A percentile compares a stretch with the other conserved stretches of the same genome.
phyloP scores from a whole-genome alignment of 2,797 vertebrate species.

The Apogon hyalosoma region DNA sequence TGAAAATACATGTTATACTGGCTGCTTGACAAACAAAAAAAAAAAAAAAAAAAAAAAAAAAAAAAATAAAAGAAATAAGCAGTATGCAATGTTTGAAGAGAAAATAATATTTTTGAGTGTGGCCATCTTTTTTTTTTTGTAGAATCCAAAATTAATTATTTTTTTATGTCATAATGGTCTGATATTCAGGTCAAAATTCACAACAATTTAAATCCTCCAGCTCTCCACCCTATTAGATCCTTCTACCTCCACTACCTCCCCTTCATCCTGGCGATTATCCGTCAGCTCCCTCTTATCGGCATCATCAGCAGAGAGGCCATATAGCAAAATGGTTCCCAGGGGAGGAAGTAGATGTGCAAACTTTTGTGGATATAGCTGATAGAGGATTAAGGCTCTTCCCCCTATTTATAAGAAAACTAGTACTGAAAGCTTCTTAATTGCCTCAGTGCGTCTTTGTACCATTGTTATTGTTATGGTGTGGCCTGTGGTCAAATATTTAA shows the following conservation, averaged over 20 bases:
- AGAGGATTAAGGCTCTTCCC: constrained; percentile 11
- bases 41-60: no score
- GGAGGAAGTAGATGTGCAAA: constrained; percentile 19
- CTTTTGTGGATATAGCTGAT: constrained; percentile 14
- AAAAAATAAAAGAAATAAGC: constrained; percentile 34
- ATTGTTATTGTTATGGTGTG: no score
- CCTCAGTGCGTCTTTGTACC: constrained; percentile 11
- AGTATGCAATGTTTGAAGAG: constrained; percentile 22
- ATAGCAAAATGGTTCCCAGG: constrained; percentile 38
- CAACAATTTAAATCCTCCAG: constrained; percentile 3
- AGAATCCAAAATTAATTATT: constrained; percentile 9
- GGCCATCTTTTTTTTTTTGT: constrained; percentile 35
- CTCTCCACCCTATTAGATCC: constrained; percentile 26
- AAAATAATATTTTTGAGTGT: constrained; percentile 38
- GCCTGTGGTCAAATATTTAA: no score
- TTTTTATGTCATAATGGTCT: constrained; percentile 11
- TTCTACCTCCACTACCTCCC: constrained; percentile 25
- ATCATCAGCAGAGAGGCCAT: constrained; percentile 48
- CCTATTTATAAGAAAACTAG: constrained; percentile 1
- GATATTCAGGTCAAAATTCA: constrained; percentile 30
- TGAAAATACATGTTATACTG: constrained; percentile 67
- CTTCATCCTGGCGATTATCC: constrained; percentile 47
- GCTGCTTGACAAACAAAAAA: constrained; percentile 40
- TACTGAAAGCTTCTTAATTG: constrained; percentile 9
- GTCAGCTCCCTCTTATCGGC: constrained; percentile 40